These are phyloP conservation scores for Asobara japonica DNA, from an alignment of 1,140 invertebrate genomes.

Conservation along the genomic window DNA sequence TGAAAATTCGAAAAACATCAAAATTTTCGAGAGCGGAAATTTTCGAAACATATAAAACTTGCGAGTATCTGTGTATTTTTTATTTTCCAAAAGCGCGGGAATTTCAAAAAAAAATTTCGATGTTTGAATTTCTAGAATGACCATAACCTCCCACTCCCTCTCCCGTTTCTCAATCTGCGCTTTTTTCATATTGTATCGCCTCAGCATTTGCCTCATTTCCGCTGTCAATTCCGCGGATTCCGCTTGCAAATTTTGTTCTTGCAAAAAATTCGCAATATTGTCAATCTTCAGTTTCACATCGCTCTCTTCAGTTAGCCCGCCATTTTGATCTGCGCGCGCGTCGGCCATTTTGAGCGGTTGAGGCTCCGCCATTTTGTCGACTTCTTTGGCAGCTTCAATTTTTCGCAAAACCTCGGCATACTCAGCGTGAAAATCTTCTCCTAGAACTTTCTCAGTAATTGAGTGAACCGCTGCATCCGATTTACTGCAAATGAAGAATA, in stretches of 20 bases:
- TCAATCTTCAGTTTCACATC: conserved; percentile 43
- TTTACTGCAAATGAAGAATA: conserved; percentile 45
- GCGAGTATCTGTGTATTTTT: too few species aligned
- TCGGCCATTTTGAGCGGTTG: neutral
- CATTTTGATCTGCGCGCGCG: conserved; percentile 32
- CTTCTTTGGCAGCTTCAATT: conserved; percentile 55
- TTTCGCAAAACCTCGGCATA: conserved; percentile 68
- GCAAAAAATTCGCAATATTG: conserved; percentile 66
- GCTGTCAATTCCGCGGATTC: conserved; percentile 61
- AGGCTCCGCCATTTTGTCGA: too few species aligned
- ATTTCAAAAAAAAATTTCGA: too few species aligned
- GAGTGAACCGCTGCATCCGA: conserved; percentile 68
- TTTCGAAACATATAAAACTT: too few species aligned
- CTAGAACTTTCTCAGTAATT: conserved; percentile 71
- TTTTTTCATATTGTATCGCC: conserved; percentile 64
- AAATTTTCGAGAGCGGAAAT: too few species aligned
- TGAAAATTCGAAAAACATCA: too few species aligned
- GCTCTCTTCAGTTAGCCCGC: conserved; percentile 12
- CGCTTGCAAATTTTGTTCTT: conserved; percentile 61
- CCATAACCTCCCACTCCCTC: conserved; percentile 71
- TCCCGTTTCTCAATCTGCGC: conserved; percentile 59
- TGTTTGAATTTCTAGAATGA: too few species aligned
- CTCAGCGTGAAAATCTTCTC: conserved; percentile 68
- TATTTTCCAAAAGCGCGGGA: too few species aligned
- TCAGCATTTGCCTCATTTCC: conserved; percentile 67